A percentile compares a stretch with the other conserved stretches of the same genome.
phyloP scores from a whole-genome alignment of 1,140 invertebrate genomes.

The Lucilia sericata region DNA sequence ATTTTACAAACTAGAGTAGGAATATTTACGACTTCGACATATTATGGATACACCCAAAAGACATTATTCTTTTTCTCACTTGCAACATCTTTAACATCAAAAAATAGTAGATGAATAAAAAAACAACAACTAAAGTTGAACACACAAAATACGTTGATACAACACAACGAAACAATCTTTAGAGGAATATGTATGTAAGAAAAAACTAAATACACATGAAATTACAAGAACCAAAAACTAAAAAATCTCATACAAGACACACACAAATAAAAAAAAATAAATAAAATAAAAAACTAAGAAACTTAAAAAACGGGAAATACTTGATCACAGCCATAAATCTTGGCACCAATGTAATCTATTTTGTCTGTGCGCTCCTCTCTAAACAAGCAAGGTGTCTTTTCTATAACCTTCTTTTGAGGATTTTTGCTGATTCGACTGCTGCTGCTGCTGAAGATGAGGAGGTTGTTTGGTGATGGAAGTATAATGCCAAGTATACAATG shows the following conservation, averaged over 20 bases:
- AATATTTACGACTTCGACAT: slow-evolving; percentile 43
- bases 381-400: not conserved
- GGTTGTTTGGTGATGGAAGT: not conserved
- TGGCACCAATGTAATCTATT: slow-evolving; percentile 42
- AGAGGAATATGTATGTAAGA: not conserved
- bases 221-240: slow-evolving; percentile 18
- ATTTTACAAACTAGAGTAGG: slow-evolving; percentile 5
- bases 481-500: not conserved
- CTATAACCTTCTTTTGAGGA: not conserved
- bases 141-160: slow-evolving; percentile 9
- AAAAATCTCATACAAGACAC: slow-evolving; percentile 14
- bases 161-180: slow-evolving; percentile 17
- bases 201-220: not conserved
- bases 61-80: slow-evolving; percentile 43
- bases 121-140: not conserved
- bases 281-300: slow-evolving; percentile 21
- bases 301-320: slow-evolving; percentile 42
- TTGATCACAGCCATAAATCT: slow-evolving; percentile 42
- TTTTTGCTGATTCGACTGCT: not conserved
- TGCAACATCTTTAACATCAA: slow-evolving; percentile 38
- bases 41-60: slow-evolving; percentile 39
- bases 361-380: not conserved
- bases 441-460: not conserved
- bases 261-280: not conserved
- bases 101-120: slow-evolving; percentile 9